Conservation (phyloP, 2,113 vertebrate genomes). For the Limanda limanda region DNA sequence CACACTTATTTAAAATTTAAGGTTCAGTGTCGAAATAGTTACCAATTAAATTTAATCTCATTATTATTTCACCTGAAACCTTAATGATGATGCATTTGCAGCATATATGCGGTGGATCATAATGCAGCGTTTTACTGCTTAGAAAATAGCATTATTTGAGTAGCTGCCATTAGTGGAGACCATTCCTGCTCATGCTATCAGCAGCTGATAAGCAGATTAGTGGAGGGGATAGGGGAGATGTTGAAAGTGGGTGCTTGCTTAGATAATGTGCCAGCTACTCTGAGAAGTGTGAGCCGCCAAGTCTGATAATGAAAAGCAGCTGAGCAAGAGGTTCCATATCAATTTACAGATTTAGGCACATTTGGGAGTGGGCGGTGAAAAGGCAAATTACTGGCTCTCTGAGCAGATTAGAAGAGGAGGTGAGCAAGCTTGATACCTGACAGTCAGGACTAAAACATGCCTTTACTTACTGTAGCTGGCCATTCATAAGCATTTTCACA, state of each 20-base stretch:
- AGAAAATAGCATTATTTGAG: conserved; percentile 62
- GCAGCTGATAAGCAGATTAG: conserved; percentile 72
- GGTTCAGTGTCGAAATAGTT: background rate
- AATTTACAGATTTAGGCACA: conserved; percentile 69
- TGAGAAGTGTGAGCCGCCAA: conserved; percentile 46
- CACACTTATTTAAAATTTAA: background rate
- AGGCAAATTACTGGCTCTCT: conserved; percentile 31
- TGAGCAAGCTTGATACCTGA: background rate
- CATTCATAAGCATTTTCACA: background rate
- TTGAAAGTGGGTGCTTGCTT: conserved; percentile 52
- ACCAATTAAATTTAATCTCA: background rate
- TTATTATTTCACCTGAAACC: background rate
- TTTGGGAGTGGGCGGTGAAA: conserved; percentile 51
- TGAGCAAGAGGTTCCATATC: conserved; percentile 69
- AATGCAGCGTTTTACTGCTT: conserved; percentile 31
- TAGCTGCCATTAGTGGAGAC: conserved; percentile 63
- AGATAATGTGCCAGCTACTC: conserved; percentile 64
- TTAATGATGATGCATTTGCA: background rate
- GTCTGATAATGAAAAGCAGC: conserved; percentile 66
- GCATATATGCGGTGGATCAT: conserved; percentile 24
- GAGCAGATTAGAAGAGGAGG: conserved; percentile 18
- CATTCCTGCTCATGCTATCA: conserved; percentile 64
- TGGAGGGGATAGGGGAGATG: conserved; percentile 4
- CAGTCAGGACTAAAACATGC: background rate
- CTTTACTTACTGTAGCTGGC: no score